Evolutionary conservation across 2,888 invertebrate species (phyloP).

Genomic region (Lutraria lutraria): DNA sequence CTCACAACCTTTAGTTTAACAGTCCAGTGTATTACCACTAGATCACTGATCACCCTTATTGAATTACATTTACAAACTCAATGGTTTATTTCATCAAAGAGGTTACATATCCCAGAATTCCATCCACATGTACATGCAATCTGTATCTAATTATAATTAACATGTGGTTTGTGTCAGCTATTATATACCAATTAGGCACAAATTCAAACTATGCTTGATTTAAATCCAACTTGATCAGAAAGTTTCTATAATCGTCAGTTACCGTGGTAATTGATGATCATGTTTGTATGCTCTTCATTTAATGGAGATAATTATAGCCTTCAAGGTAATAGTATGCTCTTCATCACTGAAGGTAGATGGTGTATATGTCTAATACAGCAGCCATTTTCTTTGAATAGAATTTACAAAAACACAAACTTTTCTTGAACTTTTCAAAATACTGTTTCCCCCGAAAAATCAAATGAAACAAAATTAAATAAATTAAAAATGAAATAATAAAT

Average conservation of each 20-base stretch:
- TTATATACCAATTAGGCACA: conserved; percentile 1
- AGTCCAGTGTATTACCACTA: too few species aligned
- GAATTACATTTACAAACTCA: background rate
- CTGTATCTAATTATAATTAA: background rate
- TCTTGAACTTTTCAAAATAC: too few species aligned
- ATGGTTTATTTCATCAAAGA: background rate
- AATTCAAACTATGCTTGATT: conserved; percentile 1
- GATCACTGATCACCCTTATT: too few species aligned
- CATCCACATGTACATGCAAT: background rate
- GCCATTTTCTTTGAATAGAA: too few species aligned
- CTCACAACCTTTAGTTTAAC: too few species aligned
- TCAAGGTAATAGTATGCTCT: too few species aligned
- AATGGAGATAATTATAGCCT: background rate
- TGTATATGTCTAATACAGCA: too few species aligned
- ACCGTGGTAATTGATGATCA: conserved; percentile 14
- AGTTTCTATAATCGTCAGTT: conserved; percentile 6
- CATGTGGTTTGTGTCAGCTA: conserved; percentile 17
- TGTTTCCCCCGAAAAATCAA: too few species aligned
- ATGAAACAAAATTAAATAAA: too few species aligned
- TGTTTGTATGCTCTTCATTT: background rate
- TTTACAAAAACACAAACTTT: too few species aligned
- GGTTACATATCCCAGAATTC: background rate
- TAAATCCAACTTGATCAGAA: conserved; percentile 16
- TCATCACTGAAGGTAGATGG: too few species aligned
- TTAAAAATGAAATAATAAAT: too few species aligned